Base-by-base conservation (phyloP, 2,797 vertebrate genomes). In the Varecia variegata region DNA sequence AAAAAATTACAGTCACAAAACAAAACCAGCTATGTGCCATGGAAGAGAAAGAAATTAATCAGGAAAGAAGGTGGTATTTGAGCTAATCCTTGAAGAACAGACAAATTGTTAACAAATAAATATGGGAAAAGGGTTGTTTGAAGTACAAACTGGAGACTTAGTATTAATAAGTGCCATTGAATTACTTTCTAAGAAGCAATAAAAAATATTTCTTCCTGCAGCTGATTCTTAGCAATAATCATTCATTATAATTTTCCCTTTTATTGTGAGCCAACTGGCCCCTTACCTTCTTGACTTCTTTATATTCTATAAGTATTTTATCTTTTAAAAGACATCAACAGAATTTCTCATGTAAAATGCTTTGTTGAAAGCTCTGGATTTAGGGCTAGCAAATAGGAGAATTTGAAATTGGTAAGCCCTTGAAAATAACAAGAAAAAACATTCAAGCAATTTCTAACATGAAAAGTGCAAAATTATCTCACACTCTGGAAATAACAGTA, bases 391-490 rank as follows among this genome's bases (percentile, higher is more conserved):
- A 88, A 86, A 77, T 45, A 43, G 38, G 45, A 80, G 5, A 30
- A 67, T 52, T 68, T 35, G 38, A 80, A 70, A 58, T 71, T 56
- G 5, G 27, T 52, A 87, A 81, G 3, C 20, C n/a, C 35, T 79
- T 40, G 40, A 77, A 96, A 82, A 81, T 52, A 84, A 85, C 38
- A 73, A 93, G 32, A 32, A 88, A 86, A 94, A 87, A 56, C 40
- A 67, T 21, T 84, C 45, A 32, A 83, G 40, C 17, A 38, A 74
- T 83, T 92, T 93, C 12, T 92, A 17, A 68, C 15, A 13, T 58
- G 82, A 88, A 84, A 94, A 81, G 20, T 52, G 25, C 1, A 70
- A 81, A 92, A 85, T 47, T 84, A 90, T 83, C 54, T 56, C 15
- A 80, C 11, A 2, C 52, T 74, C 76, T 86, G 15, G 25, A 92